A percentile compares a stretch with the other conserved stretches of the same genome.
Conservation (phyloP, 2,113 vertebrate species). For the Tupaia chinensis region DNA sequence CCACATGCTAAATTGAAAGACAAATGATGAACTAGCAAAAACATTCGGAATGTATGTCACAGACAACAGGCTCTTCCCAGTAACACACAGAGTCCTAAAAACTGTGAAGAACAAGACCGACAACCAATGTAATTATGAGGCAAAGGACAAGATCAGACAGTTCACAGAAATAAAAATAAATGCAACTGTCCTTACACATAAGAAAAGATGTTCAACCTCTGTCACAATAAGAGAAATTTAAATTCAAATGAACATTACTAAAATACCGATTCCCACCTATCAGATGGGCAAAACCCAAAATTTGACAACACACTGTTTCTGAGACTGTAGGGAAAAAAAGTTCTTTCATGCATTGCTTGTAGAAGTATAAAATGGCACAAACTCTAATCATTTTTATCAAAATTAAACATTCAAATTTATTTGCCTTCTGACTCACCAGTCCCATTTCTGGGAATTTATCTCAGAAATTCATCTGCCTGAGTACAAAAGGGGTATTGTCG, state of each 20-base stretch:
- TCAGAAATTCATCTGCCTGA: not conserved
- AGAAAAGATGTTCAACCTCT: not conserved
- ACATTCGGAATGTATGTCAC: not conserved
- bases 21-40: not conserved
- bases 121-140: not conserved
- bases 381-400: constrained; percentile 11
- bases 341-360: not conserved
- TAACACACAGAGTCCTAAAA: not conserved
- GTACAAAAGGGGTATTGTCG: not conserved
- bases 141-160: not conserved
- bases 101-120: not conserved
- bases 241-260: constrained; percentile 21
- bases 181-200: not conserved
- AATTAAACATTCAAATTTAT: not conserved
- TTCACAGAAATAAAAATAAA: not conserved
- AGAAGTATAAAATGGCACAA: not conserved
- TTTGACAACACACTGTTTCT: not conserved
- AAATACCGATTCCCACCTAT: not conserved
- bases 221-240: not conserved
- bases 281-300: not conserved
- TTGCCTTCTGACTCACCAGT: not conserved
- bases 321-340: not conserved
- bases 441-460: not conserved
- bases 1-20: not conserved
- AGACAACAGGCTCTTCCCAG: not conserved